Evolutionary conservation across 2,888 invertebrate species (phyloP), one percentile per base, ranked within the genome.

Genomic region (Embidobia sp.): DNA sequence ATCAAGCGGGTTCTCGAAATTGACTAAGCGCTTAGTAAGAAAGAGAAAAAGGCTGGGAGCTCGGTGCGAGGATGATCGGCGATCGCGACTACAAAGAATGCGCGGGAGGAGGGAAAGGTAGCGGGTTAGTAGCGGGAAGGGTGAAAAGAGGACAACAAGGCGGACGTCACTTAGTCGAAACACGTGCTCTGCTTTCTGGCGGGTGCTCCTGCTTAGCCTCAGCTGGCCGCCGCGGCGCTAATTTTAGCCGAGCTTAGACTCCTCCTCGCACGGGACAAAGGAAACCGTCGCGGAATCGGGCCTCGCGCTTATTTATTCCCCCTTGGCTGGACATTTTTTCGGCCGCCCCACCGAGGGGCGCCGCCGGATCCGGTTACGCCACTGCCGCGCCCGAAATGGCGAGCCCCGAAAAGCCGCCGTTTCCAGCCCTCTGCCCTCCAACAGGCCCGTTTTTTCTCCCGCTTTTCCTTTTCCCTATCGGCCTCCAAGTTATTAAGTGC

Each of bases 161-260:
- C 85, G 82, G 85, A 83, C 87, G 88, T 88, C 88, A 88, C 85
- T 86, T 84, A 82, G 80, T 80, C 78, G 83, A 83, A 87, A 87
- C 88, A 88, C 88, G 88, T 88, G 88, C 88, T 87, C 86, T 82
- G 86, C 79, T 88, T 87, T 87, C 86, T 87, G 87, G 87, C 87
- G 85, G 85, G 85, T 85, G 87, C 83, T 87, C 83, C 86, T 84
- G 85, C 84, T 85, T 86, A 85, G 80, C 69, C 80, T 76, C 80
- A 82, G 83, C 76, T 74, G 80, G 80, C 78, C 81, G 82, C 35
- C 70, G 78, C 61, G 66, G n/a, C 84, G 83, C 85, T 86, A 87
- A 86, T 82, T 87, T 85, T 87, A 87, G 87, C 82, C 78, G 82
- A 83, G 85, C 84, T 84, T 83, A 83, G 83, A 83, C 85, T 84